Evolutionary conservation across 2,888 invertebrate genomes (phyloP).

Genomic region (Octonoba sinensis): DNA sequence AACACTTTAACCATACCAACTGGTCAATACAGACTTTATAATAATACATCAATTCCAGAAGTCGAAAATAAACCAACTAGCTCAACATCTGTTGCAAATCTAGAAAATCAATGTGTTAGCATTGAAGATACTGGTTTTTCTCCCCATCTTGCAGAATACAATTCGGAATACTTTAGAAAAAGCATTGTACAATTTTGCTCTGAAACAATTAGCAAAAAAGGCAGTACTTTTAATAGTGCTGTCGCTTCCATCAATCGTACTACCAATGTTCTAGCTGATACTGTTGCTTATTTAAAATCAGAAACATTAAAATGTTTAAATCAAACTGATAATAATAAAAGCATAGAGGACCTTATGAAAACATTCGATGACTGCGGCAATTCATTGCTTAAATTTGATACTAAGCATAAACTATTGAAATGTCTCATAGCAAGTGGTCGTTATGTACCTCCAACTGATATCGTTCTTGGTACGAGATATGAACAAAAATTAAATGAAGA

Average conservation of each 20-base stretch:
- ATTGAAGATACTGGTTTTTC: too few relatives aligned
- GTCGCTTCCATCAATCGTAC: slow-evolving; percentile 4
- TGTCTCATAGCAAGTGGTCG: background rate
- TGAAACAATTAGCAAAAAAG: background rate
- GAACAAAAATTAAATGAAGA: slow-evolving; percentile 8
- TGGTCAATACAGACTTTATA: too few relatives aligned
- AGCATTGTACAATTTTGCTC: background rate
- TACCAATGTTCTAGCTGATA: background rate
- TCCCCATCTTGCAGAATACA: too few relatives aligned
- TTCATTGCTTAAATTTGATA: background rate
- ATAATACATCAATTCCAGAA: too few relatives aligned
- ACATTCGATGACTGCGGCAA: slow-evolving; percentile 26
- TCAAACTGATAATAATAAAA: background rate
- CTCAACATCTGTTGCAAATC: too few relatives aligned
- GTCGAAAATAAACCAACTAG: too few relatives aligned
- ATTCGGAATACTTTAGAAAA: too few relatives aligned
- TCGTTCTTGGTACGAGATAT: slow-evolving; percentile 18
- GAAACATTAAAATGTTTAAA: slow-evolving; percentile 13
- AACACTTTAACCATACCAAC: too few relatives aligned
- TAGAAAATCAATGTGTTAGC: too few relatives aligned
- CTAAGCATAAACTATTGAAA: slow-evolving; percentile 20
- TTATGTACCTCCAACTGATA: background rate
- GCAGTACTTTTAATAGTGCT: background rate
- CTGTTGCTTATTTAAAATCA: background rate
- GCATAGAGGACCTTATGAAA: slow-evolving; percentile 2